Base-by-base conservation (phyloP, 2,797 vertebrate genomes). In the Periophthalmus magnuspinnatus region DNA sequence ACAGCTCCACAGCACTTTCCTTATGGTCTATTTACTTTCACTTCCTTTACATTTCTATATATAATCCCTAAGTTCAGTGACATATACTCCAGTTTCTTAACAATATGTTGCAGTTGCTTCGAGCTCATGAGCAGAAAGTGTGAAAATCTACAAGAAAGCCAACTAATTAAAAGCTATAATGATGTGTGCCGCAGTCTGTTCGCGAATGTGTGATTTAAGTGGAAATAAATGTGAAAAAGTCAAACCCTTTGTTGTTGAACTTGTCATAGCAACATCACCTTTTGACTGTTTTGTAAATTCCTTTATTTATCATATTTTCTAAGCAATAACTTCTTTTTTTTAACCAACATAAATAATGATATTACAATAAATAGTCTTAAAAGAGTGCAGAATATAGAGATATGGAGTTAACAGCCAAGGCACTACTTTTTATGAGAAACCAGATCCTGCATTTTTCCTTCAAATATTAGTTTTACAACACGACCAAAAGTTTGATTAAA, bases 101-200 rank as follows among this genome's bases (percentile, higher is more conserved):
- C n/a, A 68, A 28, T 10, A 14, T 38, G 10, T 0, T 48, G 45
- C 8, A 70, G 16, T 70, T 64, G 10, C 64, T 60, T 22, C 3
- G 2, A 32, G 38, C 22, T 24, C 21, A 11, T 14, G 17, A 24
- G 13, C 41, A 64, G 41, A 21, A 47, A 64, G 62, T 64, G 62
- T 32, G 24, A 32, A 62, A 24, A 64, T 28, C 16, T 64, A 45
- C 22, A 28, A 47, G 14, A 28, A 64, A 48, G 11, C 1, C 61
- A 17, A 47, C 38, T 28, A 64, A 64, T 64, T 64, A 48, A 47
- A 64, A 32, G 41, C 48, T 64, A 64, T 47, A 64, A 64, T 32
- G 22, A 64, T 48, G 16, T 9, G n/a, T 17, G 61, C 17, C 5
- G 41, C 41, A 48, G n/a, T 45, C 36, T 45, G 61, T 47, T 63